Evolutionary conservation across 2,888 invertebrate species (phyloP).

Genomic region (Xanthia icteritia): DNA sequence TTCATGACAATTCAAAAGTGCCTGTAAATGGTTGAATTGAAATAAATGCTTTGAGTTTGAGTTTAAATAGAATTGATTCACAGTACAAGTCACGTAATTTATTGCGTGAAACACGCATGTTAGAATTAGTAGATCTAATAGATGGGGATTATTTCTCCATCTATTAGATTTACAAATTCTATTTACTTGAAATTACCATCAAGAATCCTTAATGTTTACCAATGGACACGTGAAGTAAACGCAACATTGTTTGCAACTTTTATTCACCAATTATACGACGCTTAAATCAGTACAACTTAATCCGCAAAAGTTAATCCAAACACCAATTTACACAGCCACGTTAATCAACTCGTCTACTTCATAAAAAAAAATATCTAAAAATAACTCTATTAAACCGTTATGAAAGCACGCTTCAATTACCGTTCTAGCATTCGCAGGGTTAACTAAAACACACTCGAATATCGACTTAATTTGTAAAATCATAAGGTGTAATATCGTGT

Average conservation of each 20-base stretch:
- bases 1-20: too few relatives aligned
- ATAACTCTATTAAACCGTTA: constrained; percentile 72
- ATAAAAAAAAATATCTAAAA: constrained; percentile 67
- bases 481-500: constrained; percentile 47
- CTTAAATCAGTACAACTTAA: constrained; percentile 20
- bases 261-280: neutral
- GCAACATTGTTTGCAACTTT: neutral
- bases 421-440: constrained; percentile 47
- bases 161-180: too few relatives aligned
- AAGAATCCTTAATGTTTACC: neutral
- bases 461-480: constrained; percentile 10
- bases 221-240: too few relatives aligned
- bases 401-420: constrained; percentile 67
- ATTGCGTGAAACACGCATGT: neutral
- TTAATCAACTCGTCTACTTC: constrained; percentile 65
- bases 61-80: too few relatives aligned
- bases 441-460: constrained; percentile 20
- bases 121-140: neutral
- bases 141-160: too few relatives aligned
- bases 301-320: constrained; percentile 43
- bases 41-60: too few relatives aligned
- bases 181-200: too few relatives aligned
- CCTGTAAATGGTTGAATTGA: too few relatives aligned
- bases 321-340: constrained; percentile 55
- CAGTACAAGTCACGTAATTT: neutral